Conservation (phyloP, 2,797 vertebrate genomes). For the Mormyrus proboscirostris region DNA sequence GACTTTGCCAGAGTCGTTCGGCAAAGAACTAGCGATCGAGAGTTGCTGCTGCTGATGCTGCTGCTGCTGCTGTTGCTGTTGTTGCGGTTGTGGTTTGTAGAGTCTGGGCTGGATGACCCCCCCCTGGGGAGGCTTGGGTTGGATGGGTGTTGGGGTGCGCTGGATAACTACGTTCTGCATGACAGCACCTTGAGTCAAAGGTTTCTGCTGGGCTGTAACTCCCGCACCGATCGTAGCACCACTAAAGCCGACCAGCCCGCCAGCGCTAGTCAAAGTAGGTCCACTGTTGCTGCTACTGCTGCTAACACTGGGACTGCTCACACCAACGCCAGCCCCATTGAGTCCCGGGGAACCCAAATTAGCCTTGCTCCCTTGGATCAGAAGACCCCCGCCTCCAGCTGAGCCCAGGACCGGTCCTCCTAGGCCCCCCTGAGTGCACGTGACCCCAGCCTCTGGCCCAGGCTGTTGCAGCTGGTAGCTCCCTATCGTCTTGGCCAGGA, state of each 20-base stretch:
- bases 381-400: conserved; percentile 61
- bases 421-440: conserved; percentile 59
- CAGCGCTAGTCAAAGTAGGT: conserved; percentile 54
- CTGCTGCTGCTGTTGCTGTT: conserved; percentile 28
- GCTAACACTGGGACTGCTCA: conserved; percentile 51
- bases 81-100: conserved; percentile 52
- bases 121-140: conserved; percentile 82
- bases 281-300: conserved; percentile 55
- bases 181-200: conserved; percentile 63
- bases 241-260: conserved; percentile 62
- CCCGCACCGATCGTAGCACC: conserved; percentile 53
- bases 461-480: conserved; percentile 81
- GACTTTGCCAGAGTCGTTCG: conserved; percentile 64
- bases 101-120: conserved; percentile 71
- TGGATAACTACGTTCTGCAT: conserved; percentile 88
- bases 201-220: conserved; percentile 52
- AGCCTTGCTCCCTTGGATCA: conserved; percentile 85
- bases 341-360: conserved; percentile 73
- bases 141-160: conserved; percentile 89
- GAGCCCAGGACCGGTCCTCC: conserved; percentile 52
- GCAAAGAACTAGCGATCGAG: conserved; percentile 54
- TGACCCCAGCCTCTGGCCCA: conserved; percentile 61
- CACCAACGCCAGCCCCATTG: conserved; percentile 80
- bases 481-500: conserved; percentile 82
- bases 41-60: conserved; percentile 34